Percentiles rank a stretch among this genome's conserved stretches.
Conservation (phyloP, 2,888 invertebrate species). For the Chymomyza fuscimana region DNA sequence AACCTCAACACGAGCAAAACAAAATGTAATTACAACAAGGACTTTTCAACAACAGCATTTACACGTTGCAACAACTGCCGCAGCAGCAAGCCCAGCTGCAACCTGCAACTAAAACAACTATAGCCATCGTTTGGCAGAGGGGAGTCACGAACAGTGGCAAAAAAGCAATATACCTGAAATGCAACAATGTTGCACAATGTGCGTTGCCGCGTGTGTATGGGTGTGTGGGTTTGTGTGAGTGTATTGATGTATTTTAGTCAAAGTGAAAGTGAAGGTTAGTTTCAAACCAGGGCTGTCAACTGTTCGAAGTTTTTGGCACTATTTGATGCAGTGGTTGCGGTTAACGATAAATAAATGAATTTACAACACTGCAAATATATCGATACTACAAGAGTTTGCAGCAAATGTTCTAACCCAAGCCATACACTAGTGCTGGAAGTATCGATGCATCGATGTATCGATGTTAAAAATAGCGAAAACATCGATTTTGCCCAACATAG, state of each 20-base stretch:
- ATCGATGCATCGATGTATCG: too few relatives aligned
- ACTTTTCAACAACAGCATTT: slow-evolving; percentile 47
- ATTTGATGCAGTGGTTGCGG: too few relatives aligned
- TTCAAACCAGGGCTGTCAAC: slow-evolving; percentile 8
- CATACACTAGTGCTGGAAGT: too few relatives aligned
- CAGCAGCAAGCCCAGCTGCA: slow-evolving; percentile 37
- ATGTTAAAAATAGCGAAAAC: too few relatives aligned
- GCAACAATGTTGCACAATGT: slow-evolving; percentile 56
- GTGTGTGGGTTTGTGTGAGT: not conserved
- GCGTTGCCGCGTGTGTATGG: slow-evolving; percentile 17
- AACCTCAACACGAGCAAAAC: slow-evolving; percentile 67
- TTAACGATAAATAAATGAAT: too few relatives aligned
- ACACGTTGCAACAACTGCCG: slow-evolving; percentile 14
- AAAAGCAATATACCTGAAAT: slow-evolving; percentile 54
- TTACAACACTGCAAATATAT: too few relatives aligned
- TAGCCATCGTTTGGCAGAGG: slow-evolving; percentile 38
- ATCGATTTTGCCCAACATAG: too few relatives aligned
- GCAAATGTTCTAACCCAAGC: too few relatives aligned
- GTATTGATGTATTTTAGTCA: slow-evolving; percentile 20
- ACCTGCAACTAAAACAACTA: not conserved
- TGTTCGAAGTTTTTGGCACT: too few relatives aligned
- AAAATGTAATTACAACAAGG: slow-evolving; percentile 72
- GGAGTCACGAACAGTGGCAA: slow-evolving; percentile 31
- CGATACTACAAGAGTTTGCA: too few relatives aligned
- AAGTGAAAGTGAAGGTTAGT: slow-evolving; percentile 70